Evolutionary conservation across 2,113 vertebrate genomes (phyloP).

Genomic region (Manacus vitellinus): DNA sequence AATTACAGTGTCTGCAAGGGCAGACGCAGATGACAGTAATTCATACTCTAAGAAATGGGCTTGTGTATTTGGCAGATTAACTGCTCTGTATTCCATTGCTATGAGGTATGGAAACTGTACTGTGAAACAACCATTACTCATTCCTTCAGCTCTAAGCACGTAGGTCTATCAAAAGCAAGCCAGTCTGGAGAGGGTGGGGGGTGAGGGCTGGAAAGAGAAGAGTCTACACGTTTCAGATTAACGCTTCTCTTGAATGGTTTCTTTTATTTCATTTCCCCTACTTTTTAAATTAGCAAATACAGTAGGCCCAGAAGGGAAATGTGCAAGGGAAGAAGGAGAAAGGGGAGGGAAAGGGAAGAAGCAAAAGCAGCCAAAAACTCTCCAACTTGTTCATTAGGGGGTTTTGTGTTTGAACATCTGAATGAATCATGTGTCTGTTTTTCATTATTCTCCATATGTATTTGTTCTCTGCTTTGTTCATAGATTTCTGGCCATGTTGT

Average conservation of each 20-base stretch:
- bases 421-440: slow-evolving; percentile 64
- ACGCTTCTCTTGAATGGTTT: slow-evolving; percentile 19
- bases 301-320: slow-evolving; percentile 40
- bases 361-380: slow-evolving; percentile 39
- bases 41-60: slow-evolving; percentile 74
- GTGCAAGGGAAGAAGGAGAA: neutral
- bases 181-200: neutral
- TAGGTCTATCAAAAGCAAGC: slow-evolving; percentile 31
- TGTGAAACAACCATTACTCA: slow-evolving; percentile 71
- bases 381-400: neutral
- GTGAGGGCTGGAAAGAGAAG: neutral
- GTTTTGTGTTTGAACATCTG: slow-evolving; percentile 49
- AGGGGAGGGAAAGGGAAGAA: slow-evolving; percentile 10
- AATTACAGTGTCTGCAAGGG: slow-evolving; percentile 66
- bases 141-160: slow-evolving; percentile 49
- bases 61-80: slow-evolving; percentile 76
- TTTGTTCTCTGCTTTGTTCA: slow-evolving; percentile 48
- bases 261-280: slow-evolving; percentile 34
- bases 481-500: slow-evolving; percentile 58
- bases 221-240: slow-evolving; percentile 30
- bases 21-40: slow-evolving; percentile 72
- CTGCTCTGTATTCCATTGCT: slow-evolving; percentile 75
- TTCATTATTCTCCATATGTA: slow-evolving; percentile 60
- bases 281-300: slow-evolving; percentile 57
- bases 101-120: slow-evolving; percentile 80